phyloP scores from a whole-genome alignment of 2,113 vertebrate genomes.

The Vimba vimba region DNA sequence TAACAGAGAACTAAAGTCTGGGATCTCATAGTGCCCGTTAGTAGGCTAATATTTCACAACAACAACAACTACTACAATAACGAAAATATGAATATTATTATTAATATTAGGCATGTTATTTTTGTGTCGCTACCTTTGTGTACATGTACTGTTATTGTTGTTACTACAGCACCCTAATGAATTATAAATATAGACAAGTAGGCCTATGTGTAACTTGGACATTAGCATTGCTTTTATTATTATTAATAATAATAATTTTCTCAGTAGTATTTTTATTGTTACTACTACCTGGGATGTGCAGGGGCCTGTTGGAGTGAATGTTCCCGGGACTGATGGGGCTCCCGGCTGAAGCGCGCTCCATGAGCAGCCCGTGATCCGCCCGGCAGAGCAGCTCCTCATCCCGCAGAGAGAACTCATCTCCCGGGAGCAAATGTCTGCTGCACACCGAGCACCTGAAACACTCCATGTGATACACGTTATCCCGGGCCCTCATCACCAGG shows the following conservation, averaged over 20 bases:
- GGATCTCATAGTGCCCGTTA: not conserved
- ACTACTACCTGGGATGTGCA: conserved; percentile 83
- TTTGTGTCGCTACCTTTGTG: not conserved
- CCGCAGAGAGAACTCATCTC: conserved; percentile 93
- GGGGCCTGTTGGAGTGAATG: conserved; percentile 72
- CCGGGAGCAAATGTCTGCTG: conserved; percentile 91
- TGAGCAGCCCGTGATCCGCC: conserved; percentile 85
- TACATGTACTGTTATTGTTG: not conserved
- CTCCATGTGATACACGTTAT: conserved; percentile 93
- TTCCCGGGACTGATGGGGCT: conserved; percentile 83
- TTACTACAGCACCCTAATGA: too few relatives aligned
- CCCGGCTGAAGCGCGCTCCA: conserved; percentile 78
- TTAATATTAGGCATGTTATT: not conserved
- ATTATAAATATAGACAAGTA: not conserved
- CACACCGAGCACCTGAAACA: conserved; percentile 96
- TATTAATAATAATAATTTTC: conserved; percentile 28
- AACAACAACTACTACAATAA: too few relatives aligned
- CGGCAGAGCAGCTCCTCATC: conserved; percentile 92
- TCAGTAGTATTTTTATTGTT: conserved; percentile 34
- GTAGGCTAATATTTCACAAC: not conserved
- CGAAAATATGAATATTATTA: not conserved
- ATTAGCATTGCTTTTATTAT: not conserved
- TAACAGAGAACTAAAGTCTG: not conserved
- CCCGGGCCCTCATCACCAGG: conserved; percentile 94
- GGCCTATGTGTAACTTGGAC: not conserved